These are phyloP conservation scores for Petrolisthes manimaculis DNA, from an alignment of 2,888 invertebrate species.

Conservation along the genomic window DNA sequence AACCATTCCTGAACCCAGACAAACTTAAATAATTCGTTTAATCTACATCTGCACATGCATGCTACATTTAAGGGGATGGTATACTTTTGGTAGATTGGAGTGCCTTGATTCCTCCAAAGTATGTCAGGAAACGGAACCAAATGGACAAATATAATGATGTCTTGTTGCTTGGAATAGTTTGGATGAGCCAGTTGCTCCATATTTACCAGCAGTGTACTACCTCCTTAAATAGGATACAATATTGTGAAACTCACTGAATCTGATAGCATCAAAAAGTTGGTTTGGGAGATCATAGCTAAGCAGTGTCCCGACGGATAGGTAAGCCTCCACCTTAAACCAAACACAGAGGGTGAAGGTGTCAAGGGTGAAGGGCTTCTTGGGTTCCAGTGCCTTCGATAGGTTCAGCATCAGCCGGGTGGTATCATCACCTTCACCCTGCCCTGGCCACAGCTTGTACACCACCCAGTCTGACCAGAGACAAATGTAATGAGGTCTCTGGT, in stretches of 20 bases:
- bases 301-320: not conserved
- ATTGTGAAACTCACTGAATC: not conserved
- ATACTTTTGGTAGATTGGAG: no score
- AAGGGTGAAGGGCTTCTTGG: not conserved
- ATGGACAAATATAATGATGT: not conserved
- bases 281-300: not conserved
- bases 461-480: not conserved
- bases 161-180: no score
- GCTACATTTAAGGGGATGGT: no score
- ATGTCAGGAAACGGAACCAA: no score
- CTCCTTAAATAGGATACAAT: not conserved
- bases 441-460: conserved; percentile 5
- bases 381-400: not conserved
- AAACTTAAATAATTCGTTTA: no score
- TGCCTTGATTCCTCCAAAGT: no score
- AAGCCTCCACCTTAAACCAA: not conserved
- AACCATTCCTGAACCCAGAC: no score
- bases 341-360: not conserved
- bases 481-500: no score
- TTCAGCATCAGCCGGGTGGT: not conserved
- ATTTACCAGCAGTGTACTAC: no score
- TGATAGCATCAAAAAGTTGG: not conserved
- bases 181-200: no score
- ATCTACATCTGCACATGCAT: no score
- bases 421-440: not conserved